These are phyloP conservation scores for Nysson spinosus DNA, from an alignment of 2,888 invertebrate species.

Conservation along the genomic window DNA sequence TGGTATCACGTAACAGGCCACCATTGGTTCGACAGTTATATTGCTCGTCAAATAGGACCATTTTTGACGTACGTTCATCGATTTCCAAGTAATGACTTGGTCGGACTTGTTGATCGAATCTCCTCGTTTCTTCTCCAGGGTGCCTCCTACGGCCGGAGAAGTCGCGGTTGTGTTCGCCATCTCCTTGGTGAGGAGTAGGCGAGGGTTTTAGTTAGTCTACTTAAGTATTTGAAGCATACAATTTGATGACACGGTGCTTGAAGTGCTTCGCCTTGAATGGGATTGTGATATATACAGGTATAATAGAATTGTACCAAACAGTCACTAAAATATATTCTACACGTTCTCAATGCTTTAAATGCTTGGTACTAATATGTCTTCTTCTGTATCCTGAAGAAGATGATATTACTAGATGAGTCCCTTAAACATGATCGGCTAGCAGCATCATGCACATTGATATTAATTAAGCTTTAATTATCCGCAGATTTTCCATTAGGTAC, in stretches of 20 bases:
- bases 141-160: constrained; percentile 1
- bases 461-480: no score
- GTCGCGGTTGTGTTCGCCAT: constrained; percentile 31
- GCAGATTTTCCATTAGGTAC: no score
- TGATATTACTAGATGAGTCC: no score
- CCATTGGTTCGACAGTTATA: constrained; percentile 87
- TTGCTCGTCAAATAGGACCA: constrained; percentile 81
- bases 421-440: no score
- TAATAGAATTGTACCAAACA: no score
- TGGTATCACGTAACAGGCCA: constrained; percentile 85
- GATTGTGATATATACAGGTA: background rate
- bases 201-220: background rate
- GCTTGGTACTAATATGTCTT: no score
- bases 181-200: background rate
- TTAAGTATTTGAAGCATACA: constrained; percentile 2
- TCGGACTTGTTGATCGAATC: constrained; percentile 25
- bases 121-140: constrained; percentile 39
- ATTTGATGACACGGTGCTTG: background rate
- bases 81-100: constrained; percentile 74
- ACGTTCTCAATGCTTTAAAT: no score
- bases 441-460: no score
- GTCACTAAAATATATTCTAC: no score
- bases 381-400: no score
- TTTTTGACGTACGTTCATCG: constrained; percentile 80
- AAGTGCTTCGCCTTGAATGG: background rate